These are phyloP conservation scores for Nannobrachium achirus DNA, from an alignment of 2,113 vertebrate species.

Conservation along the genomic window DNA sequence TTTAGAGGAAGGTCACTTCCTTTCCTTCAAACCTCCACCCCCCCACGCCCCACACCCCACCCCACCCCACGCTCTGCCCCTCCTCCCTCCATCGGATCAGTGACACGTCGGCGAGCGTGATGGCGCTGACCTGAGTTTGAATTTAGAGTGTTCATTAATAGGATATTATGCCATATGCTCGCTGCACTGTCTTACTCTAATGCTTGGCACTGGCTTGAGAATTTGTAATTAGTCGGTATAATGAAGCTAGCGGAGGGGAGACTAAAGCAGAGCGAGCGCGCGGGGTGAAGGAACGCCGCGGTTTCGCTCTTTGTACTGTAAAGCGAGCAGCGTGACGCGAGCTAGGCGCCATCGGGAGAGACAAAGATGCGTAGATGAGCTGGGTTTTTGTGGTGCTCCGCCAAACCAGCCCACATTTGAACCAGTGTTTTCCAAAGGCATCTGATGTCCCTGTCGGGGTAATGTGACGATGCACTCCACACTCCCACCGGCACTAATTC, in stretches of 20 bases:
- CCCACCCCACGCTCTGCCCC: slow-evolving; percentile 21
- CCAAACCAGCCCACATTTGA: background rate
- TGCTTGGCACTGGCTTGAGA: slow-evolving; percentile 95
- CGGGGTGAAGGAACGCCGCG: slow-evolving; percentile 78
- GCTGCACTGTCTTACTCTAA: slow-evolving; percentile 94
- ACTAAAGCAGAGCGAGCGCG: slow-evolving; percentile 82
- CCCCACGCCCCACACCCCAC: slow-evolving; percentile 41
- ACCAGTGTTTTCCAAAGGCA: slow-evolving; percentile 1
- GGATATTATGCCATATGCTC: slow-evolving; percentile 99
- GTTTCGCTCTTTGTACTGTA: slow-evolving; percentile 79
- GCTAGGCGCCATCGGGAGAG: slow-evolving; percentile 14
- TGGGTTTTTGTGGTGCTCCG: background rate
- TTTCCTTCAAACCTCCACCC: slow-evolving; percentile 47
- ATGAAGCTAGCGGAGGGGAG: slow-evolving; percentile 95
- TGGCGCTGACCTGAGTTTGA: slow-evolving; percentile 99
- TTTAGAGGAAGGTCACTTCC: slow-evolving; percentile 87
- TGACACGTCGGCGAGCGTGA: slow-evolving; percentile 90
- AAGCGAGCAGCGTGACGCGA: slow-evolving; percentile 44
- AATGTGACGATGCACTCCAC: background rate
- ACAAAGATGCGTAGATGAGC: background rate
- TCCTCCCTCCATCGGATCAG: slow-evolving; percentile 79
- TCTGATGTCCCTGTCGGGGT: background rate
- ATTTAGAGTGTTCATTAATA: slow-evolving; percentile 99
- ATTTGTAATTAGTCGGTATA: slow-evolving; percentile 99
- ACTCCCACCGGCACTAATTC: slow-evolving; percentile 64